phyloP scores from a whole-genome alignment of 2,797 vertebrate species.

The Echeneis naucrates region DNA sequence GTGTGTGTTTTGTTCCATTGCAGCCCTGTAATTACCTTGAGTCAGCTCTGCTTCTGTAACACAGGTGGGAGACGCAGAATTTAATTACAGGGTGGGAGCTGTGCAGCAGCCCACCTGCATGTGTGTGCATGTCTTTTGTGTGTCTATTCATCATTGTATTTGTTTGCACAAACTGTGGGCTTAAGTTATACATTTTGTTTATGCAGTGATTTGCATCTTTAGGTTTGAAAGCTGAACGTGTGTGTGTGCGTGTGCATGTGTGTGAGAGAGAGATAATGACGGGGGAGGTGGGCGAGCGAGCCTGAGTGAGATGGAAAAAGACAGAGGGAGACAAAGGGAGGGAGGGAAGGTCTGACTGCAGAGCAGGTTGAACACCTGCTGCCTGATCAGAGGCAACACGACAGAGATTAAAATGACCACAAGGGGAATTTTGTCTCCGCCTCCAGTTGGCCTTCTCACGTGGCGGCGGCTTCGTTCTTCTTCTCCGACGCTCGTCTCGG shows the following conservation, averaged over 20 bases:
- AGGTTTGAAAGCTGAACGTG: not conserved
- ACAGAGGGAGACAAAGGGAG: slow-evolving; percentile 30
- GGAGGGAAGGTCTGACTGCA: slow-evolving; percentile 16
- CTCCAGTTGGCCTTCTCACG: not conserved
- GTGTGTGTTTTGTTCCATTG: slow-evolving; percentile 48
- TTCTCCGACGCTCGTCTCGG: slow-evolving; percentile 7
- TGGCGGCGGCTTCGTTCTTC: slow-evolving; percentile 20
- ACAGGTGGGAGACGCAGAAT: slow-evolving; percentile 74
- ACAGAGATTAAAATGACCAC: slow-evolving; percentile 48
- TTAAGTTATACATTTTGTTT: not conserved
- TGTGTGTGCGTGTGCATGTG: not conserved
- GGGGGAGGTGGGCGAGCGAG: slow-evolving; percentile 4
- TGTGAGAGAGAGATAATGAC: slow-evolving; percentile 2
- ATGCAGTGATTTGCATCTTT: not conserved
- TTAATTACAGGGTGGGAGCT: slow-evolving; percentile 73
- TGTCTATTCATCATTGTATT: not conserved
- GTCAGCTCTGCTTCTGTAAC: slow-evolving; percentile 69
- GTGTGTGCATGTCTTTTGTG: slow-evolving; percentile 18
- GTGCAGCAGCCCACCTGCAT: slow-evolving; percentile 58
- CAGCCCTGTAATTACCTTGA: slow-evolving; percentile 75
- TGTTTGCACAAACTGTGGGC: slow-evolving; percentile 5
- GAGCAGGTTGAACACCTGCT: slow-evolving; percentile 61
- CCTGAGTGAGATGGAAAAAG: slow-evolving; percentile 42
- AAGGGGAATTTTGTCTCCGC: slow-evolving; percentile 4
- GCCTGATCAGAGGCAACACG: slow-evolving; percentile 49